Percentiles rank a stretch among this genome's conserved stretches.
These are phyloP conservation scores for Taenaris catops DNA, from an alignment of 2,888 invertebrate genomes.

Conservation along the genomic window DNA sequence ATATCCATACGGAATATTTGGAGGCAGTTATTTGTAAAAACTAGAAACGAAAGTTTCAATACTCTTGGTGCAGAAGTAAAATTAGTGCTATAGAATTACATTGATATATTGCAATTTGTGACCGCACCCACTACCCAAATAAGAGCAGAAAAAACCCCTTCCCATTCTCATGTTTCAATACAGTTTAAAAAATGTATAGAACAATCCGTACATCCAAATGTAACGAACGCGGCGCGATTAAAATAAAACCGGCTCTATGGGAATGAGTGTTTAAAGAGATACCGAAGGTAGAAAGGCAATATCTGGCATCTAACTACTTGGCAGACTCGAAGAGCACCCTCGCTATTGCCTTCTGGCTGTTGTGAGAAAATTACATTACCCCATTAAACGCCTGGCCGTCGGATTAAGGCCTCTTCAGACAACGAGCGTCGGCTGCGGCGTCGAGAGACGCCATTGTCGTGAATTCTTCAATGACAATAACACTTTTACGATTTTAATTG, in stretches of 20 bases:
- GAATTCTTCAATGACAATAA: not conserved
- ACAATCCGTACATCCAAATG: constrained; percentile 7
- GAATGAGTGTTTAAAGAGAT: constrained; percentile 29
- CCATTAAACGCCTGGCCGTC: constrained; percentile 47
- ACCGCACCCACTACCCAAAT: too few relatives aligned
- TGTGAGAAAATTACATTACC: constrained; percentile 62
- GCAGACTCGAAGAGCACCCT: constrained; percentile 30
- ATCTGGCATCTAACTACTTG: constrained; percentile 31
- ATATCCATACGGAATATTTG: too few relatives aligned
- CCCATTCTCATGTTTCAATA: too few relatives aligned
- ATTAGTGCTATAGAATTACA: too few relatives aligned
- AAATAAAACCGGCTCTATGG: constrained; percentile 22
- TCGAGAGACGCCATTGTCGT: constrained; percentile 3
- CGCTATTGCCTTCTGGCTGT: constrained; percentile 41
- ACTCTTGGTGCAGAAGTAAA: too few relatives aligned
- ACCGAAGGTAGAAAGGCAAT: constrained; percentile 29
- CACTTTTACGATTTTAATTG: not conserved
- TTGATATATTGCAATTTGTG: too few relatives aligned
- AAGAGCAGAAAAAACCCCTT: too few relatives aligned
- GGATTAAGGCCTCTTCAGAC: constrained; percentile 22
- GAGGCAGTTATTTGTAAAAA: too few relatives aligned
- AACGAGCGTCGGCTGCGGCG: constrained; percentile 2
- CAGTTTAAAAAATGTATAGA: constrained; percentile 6
- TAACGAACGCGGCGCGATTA: constrained; percentile 11
- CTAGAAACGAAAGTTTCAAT: too few relatives aligned